Conservation (phyloP, 2,797 vertebrate genomes). For the Neosilurus mollespiculum region DNA sequence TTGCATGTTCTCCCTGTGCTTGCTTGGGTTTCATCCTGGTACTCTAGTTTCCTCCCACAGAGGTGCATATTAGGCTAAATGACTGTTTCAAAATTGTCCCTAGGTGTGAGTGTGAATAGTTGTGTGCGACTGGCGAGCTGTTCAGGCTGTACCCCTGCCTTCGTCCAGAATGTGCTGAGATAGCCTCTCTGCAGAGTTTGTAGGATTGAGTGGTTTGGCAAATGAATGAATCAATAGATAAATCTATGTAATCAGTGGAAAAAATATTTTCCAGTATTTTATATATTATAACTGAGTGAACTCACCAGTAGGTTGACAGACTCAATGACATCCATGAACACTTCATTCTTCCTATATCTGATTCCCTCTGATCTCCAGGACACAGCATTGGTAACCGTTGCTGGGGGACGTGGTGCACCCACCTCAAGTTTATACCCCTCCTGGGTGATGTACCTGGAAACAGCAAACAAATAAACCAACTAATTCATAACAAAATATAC, state of each 20-base stretch:
- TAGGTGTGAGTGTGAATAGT: too few species aligned
- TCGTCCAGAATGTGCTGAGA: too few species aligned
- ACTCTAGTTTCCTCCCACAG: too few species aligned
- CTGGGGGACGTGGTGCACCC: conserved; percentile 78
- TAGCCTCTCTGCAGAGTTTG: too few species aligned
- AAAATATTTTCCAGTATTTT: neutral
- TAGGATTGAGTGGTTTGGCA: too few species aligned
- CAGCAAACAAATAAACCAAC: neutral
- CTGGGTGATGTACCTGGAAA: conserved; percentile 80
- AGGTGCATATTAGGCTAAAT: too few species aligned
- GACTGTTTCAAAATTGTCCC: too few species aligned
- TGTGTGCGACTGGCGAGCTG: too few species aligned
- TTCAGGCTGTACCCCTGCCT: too few species aligned
- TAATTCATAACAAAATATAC: neutral
- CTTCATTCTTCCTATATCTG: conserved; percentile 83
- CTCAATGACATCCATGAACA: conserved; percentile 84
- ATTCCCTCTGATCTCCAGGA: conserved; percentile 83
- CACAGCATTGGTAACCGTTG: conserved; percentile 81
- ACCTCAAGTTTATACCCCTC: conserved; percentile 80
- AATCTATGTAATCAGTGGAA: neutral
- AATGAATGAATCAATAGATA: too few species aligned
- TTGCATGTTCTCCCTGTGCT: too few species aligned
- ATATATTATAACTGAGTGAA: neutral
- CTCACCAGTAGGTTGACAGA: conserved; percentile 81
- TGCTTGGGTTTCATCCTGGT: too few species aligned